These are phyloP conservation scores for Bruchidius siliquastri DNA, from an alignment of 2,888 invertebrate species.

Conservation along the genomic window DNA sequence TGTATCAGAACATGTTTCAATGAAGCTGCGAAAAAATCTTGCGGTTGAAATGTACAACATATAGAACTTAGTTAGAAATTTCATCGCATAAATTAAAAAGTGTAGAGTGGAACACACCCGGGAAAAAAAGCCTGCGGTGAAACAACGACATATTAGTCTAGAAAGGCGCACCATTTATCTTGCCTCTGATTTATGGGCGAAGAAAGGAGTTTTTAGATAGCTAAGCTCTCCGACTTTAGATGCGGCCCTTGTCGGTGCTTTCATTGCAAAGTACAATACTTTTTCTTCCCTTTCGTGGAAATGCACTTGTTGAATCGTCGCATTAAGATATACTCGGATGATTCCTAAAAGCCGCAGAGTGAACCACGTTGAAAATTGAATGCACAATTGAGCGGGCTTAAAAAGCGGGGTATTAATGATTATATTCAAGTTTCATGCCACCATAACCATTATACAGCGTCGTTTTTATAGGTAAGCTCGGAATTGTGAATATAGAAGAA, in stretches of 20 bases:
- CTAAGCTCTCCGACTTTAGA: background rate
- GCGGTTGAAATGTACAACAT: no score
- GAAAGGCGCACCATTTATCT: background rate
- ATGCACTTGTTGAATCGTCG: background rate
- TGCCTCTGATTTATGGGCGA: background rate
- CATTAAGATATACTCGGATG: background rate
- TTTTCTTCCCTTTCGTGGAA: background rate
- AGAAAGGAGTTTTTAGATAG: background rate
- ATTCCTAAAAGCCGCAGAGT: background rate
- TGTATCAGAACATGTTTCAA: no score
- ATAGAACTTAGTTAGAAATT: background rate
- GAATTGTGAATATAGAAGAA: no score
- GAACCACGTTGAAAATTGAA: background rate
- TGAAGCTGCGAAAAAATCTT: no score
- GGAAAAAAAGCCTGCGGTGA: background rate
- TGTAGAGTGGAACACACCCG: background rate
- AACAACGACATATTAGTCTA: background rate
- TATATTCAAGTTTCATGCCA: background rate
- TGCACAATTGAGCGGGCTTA: background rate
- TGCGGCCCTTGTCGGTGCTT: background rate
- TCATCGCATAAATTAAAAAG: background rate
- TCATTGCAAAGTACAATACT: background rate
- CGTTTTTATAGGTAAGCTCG: no score
- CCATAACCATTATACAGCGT: background rate
- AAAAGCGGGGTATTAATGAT: background rate